A percentile compares a stretch with the other conserved stretches of the same genome.
phyloP scores from a whole-genome alignment of 2,113 vertebrate genomes.

The Montifringilla adamsi region DNA sequence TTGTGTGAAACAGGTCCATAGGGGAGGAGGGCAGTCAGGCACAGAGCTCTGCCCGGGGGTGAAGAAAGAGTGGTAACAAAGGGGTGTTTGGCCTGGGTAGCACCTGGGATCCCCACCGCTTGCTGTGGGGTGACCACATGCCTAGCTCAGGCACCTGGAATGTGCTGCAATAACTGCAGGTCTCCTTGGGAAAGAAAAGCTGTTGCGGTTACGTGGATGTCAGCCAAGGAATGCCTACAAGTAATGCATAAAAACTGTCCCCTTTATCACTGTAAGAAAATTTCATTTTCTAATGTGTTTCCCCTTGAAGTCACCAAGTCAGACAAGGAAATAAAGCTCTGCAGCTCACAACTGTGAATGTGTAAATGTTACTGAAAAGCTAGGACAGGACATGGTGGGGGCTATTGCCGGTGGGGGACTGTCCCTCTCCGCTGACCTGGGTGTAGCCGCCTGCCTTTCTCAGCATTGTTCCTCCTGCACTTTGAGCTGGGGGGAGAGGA shows the following conservation, averaged over 20 bases:
- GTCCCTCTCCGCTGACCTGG: slow-evolving; percentile 38
- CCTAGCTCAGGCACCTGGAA: not conserved
- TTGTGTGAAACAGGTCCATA: not conserved
- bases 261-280: not conserved
- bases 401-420: not conserved
- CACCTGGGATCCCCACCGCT: not conserved
- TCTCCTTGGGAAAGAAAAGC: not conserved
- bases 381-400: not conserved
- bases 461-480: slow-evolving; percentile 68
- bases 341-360: accelerated
- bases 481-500: slow-evolving; percentile 49
- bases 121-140: accelerated
- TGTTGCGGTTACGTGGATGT: not conserved
- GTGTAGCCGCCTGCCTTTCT: slow-evolving; percentile 48
- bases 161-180: accelerated
- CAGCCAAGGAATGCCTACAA: not conserved
- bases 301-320: not conserved
- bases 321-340: not conserved
- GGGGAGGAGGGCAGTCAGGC: too few relatives aligned
- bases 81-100: not conserved
- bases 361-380: slow-evolving; percentile 10
- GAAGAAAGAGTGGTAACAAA: not conserved
- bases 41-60: not conserved
- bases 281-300: not conserved
- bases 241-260: not conserved